Conservation (phyloP, 1,140 invertebrate genomes). For the Chionoecetes opilio region DNA sequence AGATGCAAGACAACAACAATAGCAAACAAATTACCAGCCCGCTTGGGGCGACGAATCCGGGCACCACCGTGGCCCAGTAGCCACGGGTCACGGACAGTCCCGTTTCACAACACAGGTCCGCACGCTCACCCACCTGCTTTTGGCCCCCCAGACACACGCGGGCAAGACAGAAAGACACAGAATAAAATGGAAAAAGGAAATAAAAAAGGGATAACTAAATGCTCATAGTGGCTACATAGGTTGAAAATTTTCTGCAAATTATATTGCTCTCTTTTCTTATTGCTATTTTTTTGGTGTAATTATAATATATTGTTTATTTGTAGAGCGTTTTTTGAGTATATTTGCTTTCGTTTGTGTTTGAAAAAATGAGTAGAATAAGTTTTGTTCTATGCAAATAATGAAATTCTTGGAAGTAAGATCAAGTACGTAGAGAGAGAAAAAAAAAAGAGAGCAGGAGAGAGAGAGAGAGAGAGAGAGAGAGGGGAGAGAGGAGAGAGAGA, state of each 20-base stretch:
- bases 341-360: too few relatives aligned
- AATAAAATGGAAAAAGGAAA: background rate
- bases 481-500: background rate
- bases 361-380: too few relatives aligned
- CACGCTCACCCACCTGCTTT: constrained; percentile 31
- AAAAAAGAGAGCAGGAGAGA: background rate
- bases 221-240: too few relatives aligned
- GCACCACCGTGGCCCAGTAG: constrained; percentile 63
- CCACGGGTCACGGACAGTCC: constrained; percentile 65
- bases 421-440: background rate
- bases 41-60: constrained; percentile 69
- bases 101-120: constrained; percentile 66
- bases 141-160: constrained; percentile 52
- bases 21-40: constrained; percentile 61
- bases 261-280: too few relatives aligned
- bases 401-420: too few relatives aligned
- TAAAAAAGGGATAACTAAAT: too few relatives aligned
- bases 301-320: too few relatives aligned
- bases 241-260: too few relatives aligned
- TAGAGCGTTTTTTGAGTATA: too few relatives aligned
- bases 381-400: too few relatives aligned
- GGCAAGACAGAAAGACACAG: background rate
- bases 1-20: too few relatives aligned
- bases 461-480: background rate
- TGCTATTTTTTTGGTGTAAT: too few relatives aligned